phyloP scores from a whole-genome alignment of 35 echinoderm and acorn worm species.

The Heliocidaris erythrogramma region DNA sequence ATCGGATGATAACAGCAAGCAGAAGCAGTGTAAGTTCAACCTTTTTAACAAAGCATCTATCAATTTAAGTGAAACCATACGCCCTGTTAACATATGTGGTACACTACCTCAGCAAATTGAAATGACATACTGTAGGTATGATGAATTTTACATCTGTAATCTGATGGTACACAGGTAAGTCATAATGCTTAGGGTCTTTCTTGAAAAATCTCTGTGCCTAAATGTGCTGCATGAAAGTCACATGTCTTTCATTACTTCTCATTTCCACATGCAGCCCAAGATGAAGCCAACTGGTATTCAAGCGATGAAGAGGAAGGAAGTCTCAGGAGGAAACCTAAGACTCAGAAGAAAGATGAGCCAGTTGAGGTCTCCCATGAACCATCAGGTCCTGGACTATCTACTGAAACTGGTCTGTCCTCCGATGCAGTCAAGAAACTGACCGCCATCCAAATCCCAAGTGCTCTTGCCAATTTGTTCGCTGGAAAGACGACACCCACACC shows the following conservation, averaged over 20 bases:
- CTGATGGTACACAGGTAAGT: too few species aligned
- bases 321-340: neutral
- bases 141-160: too few species aligned
- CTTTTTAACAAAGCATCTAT: too few species aligned
- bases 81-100: too few species aligned
- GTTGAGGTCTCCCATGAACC: neutral
- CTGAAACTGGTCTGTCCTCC: neutral
- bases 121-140: too few species aligned
- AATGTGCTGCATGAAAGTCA: neutral
- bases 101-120: too few species aligned
- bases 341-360: neutral
- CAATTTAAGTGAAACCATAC: too few species aligned
- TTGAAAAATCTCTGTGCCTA: neutral
- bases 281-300: slow-evolving; percentile 88
- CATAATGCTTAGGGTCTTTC: too few species aligned
- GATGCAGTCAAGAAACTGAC: slow-evolving; percentile 25
- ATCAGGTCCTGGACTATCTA: neutral
- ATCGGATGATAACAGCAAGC: slow-evolving; percentile 8
- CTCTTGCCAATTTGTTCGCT: slow-evolving; percentile 68
- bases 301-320: slow-evolving; percentile 81
- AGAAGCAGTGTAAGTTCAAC: neutral
- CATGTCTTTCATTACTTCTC: neutral
- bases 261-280: slow-evolving; percentile 54
- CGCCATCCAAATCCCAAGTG: slow-evolving; percentile 47
- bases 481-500: slow-evolving; percentile 14